Percentiles rank a stretch among this genome's conserved stretches.
Conservation (phyloP, 2,888 invertebrate genomes). For the Drosophila colorata region DNA sequence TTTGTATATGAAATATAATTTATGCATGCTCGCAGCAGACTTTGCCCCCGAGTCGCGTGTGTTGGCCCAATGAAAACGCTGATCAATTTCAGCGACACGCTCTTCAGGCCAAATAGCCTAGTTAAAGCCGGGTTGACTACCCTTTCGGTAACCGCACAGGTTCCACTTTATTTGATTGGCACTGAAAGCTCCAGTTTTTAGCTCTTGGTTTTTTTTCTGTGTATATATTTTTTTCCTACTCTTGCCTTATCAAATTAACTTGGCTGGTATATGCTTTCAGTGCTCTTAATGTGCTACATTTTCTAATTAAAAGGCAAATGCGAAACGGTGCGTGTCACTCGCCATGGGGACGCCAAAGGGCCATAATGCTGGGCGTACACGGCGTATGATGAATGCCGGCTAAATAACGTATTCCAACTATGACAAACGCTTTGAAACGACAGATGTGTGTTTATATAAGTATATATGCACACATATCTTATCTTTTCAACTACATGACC, state of each 20-base stretch:
- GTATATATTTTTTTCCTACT: neutral
- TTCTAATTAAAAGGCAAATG: constrained; percentile 64
- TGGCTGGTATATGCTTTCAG: constrained; percentile 35
- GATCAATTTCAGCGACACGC: constrained; percentile 63
- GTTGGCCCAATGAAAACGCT: constrained; percentile 61
- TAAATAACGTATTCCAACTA: neutral
- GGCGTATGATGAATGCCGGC: constrained; percentile 42
- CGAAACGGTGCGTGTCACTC: constrained; percentile 57
- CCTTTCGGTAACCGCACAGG: neutral
- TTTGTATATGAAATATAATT: constrained; percentile 52
- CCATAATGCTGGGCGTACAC: constrained; percentile 6
- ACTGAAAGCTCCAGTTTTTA: constrained; percentile 8
- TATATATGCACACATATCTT: constrained; percentile 3
- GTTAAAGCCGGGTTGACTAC: constrained; percentile 1
- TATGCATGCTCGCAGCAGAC: constrained; percentile 52
- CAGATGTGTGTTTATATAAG: constrained; percentile 1
- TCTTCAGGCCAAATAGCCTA: constrained; percentile 18
- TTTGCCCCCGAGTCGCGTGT: constrained; percentile 62
- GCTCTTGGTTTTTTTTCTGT: neutral
- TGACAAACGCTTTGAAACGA: neutral
- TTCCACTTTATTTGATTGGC: constrained; percentile 33
- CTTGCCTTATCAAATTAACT: constrained; percentile 57
- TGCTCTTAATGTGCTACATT: constrained; percentile 45
- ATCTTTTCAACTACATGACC: constrained; percentile 52
- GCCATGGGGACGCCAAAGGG: constrained; percentile 18